Conservation (phyloP, 1,140 invertebrate genomes). For the Nasonia longicornis region DNA sequence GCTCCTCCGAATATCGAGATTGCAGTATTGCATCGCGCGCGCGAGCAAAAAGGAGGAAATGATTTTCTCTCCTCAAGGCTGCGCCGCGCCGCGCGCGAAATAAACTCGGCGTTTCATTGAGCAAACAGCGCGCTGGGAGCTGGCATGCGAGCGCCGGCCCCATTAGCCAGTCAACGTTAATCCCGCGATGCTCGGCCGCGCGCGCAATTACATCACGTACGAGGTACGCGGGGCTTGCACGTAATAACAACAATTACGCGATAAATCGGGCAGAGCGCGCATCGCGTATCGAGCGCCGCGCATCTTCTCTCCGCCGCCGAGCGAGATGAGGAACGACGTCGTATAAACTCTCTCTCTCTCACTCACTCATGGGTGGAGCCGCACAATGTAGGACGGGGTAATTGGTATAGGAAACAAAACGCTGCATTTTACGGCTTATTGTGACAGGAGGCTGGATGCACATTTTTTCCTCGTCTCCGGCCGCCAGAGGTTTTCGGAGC, state of each 20-base stretch:
- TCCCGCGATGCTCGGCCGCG: background rate
- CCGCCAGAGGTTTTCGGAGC: background rate
- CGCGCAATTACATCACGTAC: conserved; percentile 1
- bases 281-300: background rate
- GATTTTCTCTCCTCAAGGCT: conserved; percentile 5
- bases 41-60: conserved; percentile 25
- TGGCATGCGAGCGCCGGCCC: background rate
- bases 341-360: conserved; percentile 38
- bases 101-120: conserved; percentile 21
- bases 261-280: conserved; percentile 18
- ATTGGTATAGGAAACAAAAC: conserved; percentile 66
- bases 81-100: background rate
- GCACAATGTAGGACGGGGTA: conserved; percentile 53
- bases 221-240: background rate
- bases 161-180: conserved; percentile 28
- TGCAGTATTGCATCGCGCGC: background rate
- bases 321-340: conserved; percentile 41
- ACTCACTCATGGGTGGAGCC: conserved; percentile 46
- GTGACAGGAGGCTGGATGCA: conserved; percentile 56
- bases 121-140: conserved; percentile 5
- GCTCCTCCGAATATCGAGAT: background rate
- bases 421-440: conserved; percentile 68
- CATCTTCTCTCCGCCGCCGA: background rate
- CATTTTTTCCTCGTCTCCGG: background rate
- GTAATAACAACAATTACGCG: conserved; percentile 35